Evolutionary conservation across 2,888 invertebrate species (phyloP), one percentile per base, ranked within the genome.

Genomic region (Sinotaia quadrata): DNA sequence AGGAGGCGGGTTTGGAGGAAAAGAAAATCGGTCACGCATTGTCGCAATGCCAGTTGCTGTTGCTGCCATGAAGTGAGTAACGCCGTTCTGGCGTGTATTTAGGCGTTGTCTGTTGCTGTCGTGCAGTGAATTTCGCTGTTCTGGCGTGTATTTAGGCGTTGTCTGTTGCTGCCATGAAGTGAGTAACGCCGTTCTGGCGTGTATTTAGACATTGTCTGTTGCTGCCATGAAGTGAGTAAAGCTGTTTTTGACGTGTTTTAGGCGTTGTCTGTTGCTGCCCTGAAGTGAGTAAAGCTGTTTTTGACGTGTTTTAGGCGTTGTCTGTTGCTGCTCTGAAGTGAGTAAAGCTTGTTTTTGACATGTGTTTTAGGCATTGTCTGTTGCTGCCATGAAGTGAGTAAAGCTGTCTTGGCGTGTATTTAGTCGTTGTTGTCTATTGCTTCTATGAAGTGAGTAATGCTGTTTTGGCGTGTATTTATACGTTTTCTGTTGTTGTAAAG

Each of bases 1-100:
- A 84, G 97, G 87, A 71, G 98, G 98, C 31, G 97, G 95, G 33
- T 98, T 98, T 86, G 98, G 98, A 10, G 98, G 97, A 0, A 98
- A 98, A 89, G 96, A 97, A 87, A 93, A 94, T 0, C 91, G 94
- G 56, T 90, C 92, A 1, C 88, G 91, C 71, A 81, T 92, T 10
- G 87, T 93, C 0, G 84, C 95, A 31, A 94, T 95, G 0, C 92
- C 93, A 8, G 94, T 94, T 0, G 85, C 96, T 0, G 95, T 96
- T 1, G 97, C 96, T 4, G 96, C 97, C 29, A 67, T 57, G 54
- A 79, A 79, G 78, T 79, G 68, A 71, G 74, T 56, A n/a, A n/a
- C 18, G 7, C n/a, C 12, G 47, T 1, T 47, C 47, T 47, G 4
- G n/a, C n/a, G n/a, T n/a, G n/a, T n/a, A n/a, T n/a, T n/a, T n/a